phyloP scores from a whole-genome alignment of 2,888 invertebrate species.

The Lasioglossum pauxillum region DNA sequence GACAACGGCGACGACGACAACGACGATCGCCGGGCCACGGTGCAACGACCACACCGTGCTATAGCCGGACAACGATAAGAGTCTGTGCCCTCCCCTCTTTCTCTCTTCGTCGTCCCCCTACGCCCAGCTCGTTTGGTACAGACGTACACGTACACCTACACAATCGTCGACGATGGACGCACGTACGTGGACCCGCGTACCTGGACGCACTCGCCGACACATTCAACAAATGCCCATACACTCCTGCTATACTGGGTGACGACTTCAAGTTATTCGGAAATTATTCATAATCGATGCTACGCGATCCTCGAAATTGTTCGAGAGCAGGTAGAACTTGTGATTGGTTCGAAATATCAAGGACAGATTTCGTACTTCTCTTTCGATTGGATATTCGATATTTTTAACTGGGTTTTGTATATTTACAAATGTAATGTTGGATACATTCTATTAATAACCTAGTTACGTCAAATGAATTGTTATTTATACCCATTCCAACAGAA shows the following conservation, averaged over 20 bases:
- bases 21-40: conserved; percentile 46
- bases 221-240: conserved; percentile 14
- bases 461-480: too few species aligned
- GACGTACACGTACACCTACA: conserved; percentile 33
- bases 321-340: too few species aligned
- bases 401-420: too few species aligned
- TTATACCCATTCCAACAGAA: too few species aligned
- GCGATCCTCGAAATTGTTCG: too few species aligned
- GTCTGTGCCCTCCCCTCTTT: conserved; percentile 18
- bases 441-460: too few species aligned
- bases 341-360: too few species aligned
- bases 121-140: conserved; percentile 5
- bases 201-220: conserved; percentile 12
- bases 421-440: too few species aligned
- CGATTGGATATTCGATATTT: too few species aligned
- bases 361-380: too few species aligned
- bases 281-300: not conserved
- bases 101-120: not conserved
- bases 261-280: not conserved
- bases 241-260: conserved; percentile 32
- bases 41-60: conserved; percentile 32
- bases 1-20: conserved; percentile 48
- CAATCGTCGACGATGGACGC: not conserved
- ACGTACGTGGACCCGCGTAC: conserved; percentile 16
- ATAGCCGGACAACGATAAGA: conserved; percentile 58